These are phyloP conservation scores for Lepus timidus DNA, from an alignment of 2,113 vertebrate genomes.

Conservation along the genomic window DNA sequence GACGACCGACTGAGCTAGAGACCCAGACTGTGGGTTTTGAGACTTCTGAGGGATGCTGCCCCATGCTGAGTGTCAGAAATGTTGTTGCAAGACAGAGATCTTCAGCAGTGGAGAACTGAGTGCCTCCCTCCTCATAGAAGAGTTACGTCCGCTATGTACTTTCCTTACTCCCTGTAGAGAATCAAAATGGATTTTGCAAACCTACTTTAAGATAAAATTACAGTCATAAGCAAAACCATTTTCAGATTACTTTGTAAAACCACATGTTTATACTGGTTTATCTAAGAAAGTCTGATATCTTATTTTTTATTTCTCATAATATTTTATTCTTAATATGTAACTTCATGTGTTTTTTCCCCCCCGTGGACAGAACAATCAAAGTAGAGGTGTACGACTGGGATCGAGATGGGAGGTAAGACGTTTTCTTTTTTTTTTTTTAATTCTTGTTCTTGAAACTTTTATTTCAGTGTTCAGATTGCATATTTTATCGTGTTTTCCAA, in stretches of 20 bases:
- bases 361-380: constrained; percentile 93
- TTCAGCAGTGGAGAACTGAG: background rate
- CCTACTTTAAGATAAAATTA: background rate
- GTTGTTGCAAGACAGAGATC: background rate
- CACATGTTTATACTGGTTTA: background rate
- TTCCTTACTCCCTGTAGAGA: background rate
- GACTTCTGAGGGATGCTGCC: background rate
- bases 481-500: constrained; percentile 15
- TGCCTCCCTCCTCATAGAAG: background rate
- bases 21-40: background rate
- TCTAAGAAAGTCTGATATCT: background rate
- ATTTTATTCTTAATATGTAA: constrained; percentile 37
- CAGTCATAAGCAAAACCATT: constrained; percentile 13
- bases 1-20: background rate
- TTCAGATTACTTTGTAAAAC: constrained; percentile 47
- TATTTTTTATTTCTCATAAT: background rate
- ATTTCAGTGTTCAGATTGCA: background rate
- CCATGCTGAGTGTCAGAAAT: background rate
- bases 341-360: background rate
- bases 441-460: background rate
- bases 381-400: constrained; percentile 98
- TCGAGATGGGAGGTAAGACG: constrained; percentile 97
- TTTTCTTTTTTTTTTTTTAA: background rate
- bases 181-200: background rate
- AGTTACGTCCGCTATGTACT: background rate